phyloP scores from a whole-genome alignment of 2,113 vertebrate genomes.

The Macroglossus sobrinus region DNA sequence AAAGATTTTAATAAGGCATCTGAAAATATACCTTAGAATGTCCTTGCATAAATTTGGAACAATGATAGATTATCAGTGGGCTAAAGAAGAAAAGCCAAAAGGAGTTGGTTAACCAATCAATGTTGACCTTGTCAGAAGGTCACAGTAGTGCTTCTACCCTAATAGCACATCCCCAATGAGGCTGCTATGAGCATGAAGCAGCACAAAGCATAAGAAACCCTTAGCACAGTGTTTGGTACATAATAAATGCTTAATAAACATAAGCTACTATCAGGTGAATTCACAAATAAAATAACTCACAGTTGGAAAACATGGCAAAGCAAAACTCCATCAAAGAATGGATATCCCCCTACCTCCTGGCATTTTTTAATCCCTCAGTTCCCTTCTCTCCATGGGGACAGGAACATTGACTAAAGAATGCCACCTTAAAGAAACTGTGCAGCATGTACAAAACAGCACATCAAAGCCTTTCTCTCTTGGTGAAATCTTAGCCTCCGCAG shows the following conservation, averaged over 20 bases:
- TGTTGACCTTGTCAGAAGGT: neutral
- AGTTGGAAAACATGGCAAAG: neutral
- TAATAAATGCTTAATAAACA: neutral
- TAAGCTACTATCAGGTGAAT: neutral
- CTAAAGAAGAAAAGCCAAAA: neutral
- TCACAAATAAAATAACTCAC: neutral
- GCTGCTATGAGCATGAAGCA: neutral
- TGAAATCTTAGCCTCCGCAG: neutral
- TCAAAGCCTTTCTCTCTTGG: neutral
- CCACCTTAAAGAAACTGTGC: neutral
- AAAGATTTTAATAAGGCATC: neutral
- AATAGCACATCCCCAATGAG: neutral
- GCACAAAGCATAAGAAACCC: neutral
- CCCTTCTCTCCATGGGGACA: neutral
- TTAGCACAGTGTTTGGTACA: too few relatives aligned
- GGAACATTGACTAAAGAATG: neutral
- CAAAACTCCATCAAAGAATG: neutral
- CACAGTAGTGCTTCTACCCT: neutral
- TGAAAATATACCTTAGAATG: neutral
- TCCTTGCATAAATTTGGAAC: neutral
- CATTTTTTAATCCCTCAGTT: neutral
- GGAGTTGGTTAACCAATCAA: neutral
- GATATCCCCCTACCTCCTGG: neutral
- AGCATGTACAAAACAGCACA: neutral
- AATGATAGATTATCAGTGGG: neutral